phyloP scores from a whole-genome alignment of 2,113 vertebrate genomes.

The Corydoras sp. region DNA sequence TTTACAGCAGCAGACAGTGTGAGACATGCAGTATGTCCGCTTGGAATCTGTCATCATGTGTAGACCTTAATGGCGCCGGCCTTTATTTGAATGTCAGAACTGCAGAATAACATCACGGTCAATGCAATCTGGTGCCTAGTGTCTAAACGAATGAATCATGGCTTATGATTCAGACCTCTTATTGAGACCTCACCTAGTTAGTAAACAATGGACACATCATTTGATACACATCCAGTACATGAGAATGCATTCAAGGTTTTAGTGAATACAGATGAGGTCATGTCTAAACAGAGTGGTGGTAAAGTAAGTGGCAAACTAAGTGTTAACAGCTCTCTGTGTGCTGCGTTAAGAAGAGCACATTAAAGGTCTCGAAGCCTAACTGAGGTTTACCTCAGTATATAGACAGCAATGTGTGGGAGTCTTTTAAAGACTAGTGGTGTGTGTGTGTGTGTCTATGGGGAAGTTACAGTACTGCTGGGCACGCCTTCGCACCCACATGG shows the following conservation, averaged over 20 bases:
- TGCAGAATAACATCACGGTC: conserved; percentile 37
- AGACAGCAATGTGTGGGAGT: not conserved
- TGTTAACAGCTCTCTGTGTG: not conserved
- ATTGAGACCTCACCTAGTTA: not conserved
- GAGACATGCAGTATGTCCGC: conserved; percentile 31
- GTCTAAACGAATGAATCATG: conserved; percentile 18
- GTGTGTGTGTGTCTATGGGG: not conserved
- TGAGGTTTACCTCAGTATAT: conserved; percentile 23
- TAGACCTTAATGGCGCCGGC: conserved; percentile 32
- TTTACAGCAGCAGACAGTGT: conserved; percentile 26
- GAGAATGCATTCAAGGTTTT: not conserved
- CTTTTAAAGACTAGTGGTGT: conserved; percentile 21
- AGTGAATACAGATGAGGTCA: not conserved
- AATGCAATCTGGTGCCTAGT: conserved; percentile 21
- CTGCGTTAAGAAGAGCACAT: not conserved
- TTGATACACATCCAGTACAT: not conserved
- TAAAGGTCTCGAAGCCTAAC: not conserved
- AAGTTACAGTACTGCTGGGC: conserved; percentile 20
- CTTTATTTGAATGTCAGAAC: conserved; percentile 39
- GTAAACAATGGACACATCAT: not conserved
- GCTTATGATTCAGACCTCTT: not conserved
- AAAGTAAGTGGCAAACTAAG: not conserved
- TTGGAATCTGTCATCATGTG: conserved; percentile 41
- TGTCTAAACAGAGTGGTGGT: conserved; percentile 9
- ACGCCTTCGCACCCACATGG: conserved; percentile 36